These are phyloP conservation scores for Dione vanillae DNA, from an alignment of 2,888 invertebrate genomes.

Conservation along the genomic window DNA sequence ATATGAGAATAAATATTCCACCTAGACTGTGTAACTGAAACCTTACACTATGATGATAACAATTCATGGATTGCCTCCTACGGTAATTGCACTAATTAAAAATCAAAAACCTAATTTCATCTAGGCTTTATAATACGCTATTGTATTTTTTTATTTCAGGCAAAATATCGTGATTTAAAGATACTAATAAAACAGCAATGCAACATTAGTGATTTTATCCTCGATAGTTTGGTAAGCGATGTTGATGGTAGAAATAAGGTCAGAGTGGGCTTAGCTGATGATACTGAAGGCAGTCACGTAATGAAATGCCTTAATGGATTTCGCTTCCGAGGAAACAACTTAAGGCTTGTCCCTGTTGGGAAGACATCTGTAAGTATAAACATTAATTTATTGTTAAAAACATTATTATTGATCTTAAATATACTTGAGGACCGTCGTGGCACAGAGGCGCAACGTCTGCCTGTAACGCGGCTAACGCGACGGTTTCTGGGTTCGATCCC, in stretches of 20 bases:
- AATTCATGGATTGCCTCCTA: conserved; percentile 68
- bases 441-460: too few relatives aligned
- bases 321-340: conserved; percentile 57
- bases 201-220: conserved; percentile 67
- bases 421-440: neutral
- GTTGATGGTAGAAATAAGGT: conserved; percentile 64
- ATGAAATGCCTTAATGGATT: conserved; percentile 70
- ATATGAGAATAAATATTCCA: neutral
- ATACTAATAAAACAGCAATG: conserved; percentile 66
- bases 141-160: conserved; percentile 52
- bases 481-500: neutral
- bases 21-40: neutral
- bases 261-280: conserved; percentile 67
- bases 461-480: neutral
- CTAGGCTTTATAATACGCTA: neutral
- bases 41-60: conserved; percentile 72
- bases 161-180: conserved; percentile 70
- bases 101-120: neutral
- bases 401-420: too few relatives aligned
- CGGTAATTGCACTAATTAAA: conserved; percentile 55
- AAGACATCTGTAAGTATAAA: conserved; percentile 53
- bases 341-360: conserved; percentile 64
- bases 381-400: too few relatives aligned
- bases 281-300: conserved; percentile 63
- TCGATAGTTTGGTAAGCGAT: conserved; percentile 66